Evolutionary conservation across 2,888 invertebrate genomes (phyloP), one percentile per base, ranked within the genome.

Genomic region (Altica lythri): DNA sequence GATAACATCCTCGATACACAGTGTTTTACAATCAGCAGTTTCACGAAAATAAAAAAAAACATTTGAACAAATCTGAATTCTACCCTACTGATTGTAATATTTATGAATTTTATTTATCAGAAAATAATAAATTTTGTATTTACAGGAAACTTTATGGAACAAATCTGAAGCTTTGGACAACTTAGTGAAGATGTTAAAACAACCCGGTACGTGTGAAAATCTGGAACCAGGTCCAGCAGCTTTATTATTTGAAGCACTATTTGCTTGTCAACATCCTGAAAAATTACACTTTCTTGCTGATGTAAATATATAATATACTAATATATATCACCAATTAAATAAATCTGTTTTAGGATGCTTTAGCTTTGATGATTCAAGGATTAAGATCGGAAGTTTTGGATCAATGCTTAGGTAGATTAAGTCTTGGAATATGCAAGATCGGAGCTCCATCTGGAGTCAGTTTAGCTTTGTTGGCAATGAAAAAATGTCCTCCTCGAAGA

Each of bases 381-480:
- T 58, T 72, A 35, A 61, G 66, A 17, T 59, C 61, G 32, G 67
- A 77, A 47, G 72, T 75, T 17, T 60, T 80, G 27, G 73, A 71
- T 48, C 67, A 72, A 29, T 73, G 75, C 49, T 66, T 80, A 9
- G 71, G 77, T 1, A 74, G 78, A 54, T 65, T 80, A 14, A 74
- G 76, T 1, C 70, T 76, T 61, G 77, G 76, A 38, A 65, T 80
- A 9, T 75, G 78, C 19, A 77, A 77, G 59, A 76, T 79, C 57
- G 79, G 79, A 32, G 77, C 79, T 4, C 78, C 80, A 2, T 72
- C 73, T 42, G 79, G 80, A n/a, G 76, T 79, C 1, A 73, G 77
- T 29, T 71, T 84, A 37, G 76, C 82, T 4, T 70, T 80, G 19
- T 72, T 81, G 46, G 73, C 82, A 68, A 79, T 80, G 62, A 70